Evolutionary conservation across 1,140 invertebrate species (phyloP), one percentile per base, ranked within the genome.

Genomic region (Pomacea maculata): DNA sequence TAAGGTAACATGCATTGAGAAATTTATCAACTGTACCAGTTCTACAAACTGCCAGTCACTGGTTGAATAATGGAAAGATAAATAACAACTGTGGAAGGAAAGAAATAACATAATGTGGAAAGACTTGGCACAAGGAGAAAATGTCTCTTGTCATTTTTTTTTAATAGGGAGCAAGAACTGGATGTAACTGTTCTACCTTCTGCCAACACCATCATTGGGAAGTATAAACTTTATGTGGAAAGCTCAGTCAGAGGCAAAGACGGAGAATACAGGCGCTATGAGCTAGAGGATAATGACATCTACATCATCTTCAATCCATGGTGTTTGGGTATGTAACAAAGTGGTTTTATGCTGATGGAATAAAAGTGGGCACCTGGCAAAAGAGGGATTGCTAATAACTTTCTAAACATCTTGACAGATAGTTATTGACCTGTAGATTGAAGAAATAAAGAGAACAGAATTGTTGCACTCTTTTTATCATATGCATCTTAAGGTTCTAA

Each of bases 241-340:
- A 88, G 85, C 25, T 61, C 82, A 21, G 70, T 78, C 63, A 61
- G 70, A n/a, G 78, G 80, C 21, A 52, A 81, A 5, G 82, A 81
- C 10, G 65, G 83, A 15, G 34, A 71, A 10, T 70, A 75, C 10
- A 80, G 79, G 14, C 63, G 81, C 10, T 80, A 75, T 70, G 80
- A 85, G 34, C 19, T 81, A 52, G 72, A 83, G 15, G 78, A 84
- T 25, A 81, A 81, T 15, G 67, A 82, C 15, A 87, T 96, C 63
- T 96, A 95, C 89, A 89, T 96, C 15, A 91, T 97, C 5, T 96
- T 97, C 87, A 99, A 99, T 93, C 96, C 96, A 10, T 98, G 95
- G 95, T 92, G 94, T 83, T 93, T 94, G 93, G 94, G 95, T 96
- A 91, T 52, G 79, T 73, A 34, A 19, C 75, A 21, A n/a, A 15